Evolutionary conservation across 2,113 vertebrate species (phyloP), one percentile per base, ranked within the genome.

Genomic region (Mesitornis unicolor): DNA sequence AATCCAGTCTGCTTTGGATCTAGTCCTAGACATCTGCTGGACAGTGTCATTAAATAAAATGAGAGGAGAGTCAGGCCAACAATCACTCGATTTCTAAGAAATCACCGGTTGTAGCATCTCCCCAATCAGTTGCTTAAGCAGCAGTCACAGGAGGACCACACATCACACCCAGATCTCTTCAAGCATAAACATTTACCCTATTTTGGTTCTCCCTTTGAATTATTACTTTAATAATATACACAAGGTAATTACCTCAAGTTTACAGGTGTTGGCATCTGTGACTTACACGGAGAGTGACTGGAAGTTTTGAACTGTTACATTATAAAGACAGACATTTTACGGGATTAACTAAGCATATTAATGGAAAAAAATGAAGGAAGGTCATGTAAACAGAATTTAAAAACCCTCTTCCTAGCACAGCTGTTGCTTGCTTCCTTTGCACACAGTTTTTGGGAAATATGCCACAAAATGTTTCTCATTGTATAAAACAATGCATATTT

Each of bases 21-120:
- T 70, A 59, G 56, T 67, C 82, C 90, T 77, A 86, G 88, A 54
- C 40, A 28, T 86, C 84, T 92, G 75, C 84, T 86, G 87, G 75
- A 94, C 95, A 50, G 71, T 91, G 68, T 43, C 33, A 95, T 71
- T 93, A 94, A 95, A 84, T 43, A 85, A 87, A 87, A 83, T 48
- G 21, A 92, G 69, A 83, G 40, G 51, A 45, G 87, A 92, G 53
- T 16, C 50, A 85, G 36, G 75, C 71, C 54, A 93, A 42, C 29
- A 67, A 63, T 67, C 3, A 79, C 50, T 56, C 24, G 6, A 36
- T 90, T 91, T 92, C 71, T 85, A 84, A 63, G 70, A 96, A 95
- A 74, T 63, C 47, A 31, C 54, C 74, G 43, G 10, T 25, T 75
- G 18, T 24, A 80, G 42, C 45, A 87, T 60, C 35, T 80, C 10